These are phyloP conservation scores for Cryptophagus acutangulus DNA, from an alignment of 2,888 invertebrate species.

Conservation along the genomic window DNA sequence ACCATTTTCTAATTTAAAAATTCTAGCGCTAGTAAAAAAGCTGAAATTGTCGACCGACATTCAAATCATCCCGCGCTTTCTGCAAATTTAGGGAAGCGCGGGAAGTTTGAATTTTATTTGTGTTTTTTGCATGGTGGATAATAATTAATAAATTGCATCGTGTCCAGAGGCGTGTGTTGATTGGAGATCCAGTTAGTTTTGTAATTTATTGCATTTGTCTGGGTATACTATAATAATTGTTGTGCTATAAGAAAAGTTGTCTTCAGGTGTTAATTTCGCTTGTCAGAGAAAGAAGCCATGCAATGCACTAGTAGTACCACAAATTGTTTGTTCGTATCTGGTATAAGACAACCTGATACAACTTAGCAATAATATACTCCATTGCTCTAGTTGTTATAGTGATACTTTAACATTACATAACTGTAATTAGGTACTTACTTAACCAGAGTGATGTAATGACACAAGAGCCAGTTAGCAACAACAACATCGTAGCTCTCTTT, in stretches of 20 bases:
- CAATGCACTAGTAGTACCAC: slow-evolving; percentile 31
- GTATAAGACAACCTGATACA: slow-evolving; percentile 17
- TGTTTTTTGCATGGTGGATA: too few relatives aligned
- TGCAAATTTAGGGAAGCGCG: too few relatives aligned
- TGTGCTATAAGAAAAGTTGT: too few relatives aligned
- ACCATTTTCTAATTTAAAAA: too few relatives aligned
- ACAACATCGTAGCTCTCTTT: slow-evolving; percentile 20
- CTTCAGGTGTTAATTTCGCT: slow-evolving; percentile 31
- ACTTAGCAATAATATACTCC: slow-evolving; percentile 13
- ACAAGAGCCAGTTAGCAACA: slow-evolving; percentile 21
- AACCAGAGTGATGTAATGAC: slow-evolving; percentile 32
- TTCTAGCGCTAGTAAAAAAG: too few relatives aligned
- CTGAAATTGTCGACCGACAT: too few relatives aligned
- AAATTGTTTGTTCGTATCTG: slow-evolving; percentile 32
- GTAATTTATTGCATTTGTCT: too few relatives aligned
- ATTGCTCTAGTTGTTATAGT: slow-evolving; percentile 34
- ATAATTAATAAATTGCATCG: neutral
- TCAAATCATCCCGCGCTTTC: too few relatives aligned
- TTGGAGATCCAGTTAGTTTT: too few relatives aligned
- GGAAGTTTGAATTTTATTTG: too few relatives aligned
- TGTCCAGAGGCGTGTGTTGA: neutral
- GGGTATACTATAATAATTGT: too few relatives aligned
- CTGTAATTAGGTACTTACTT: slow-evolving; percentile 35
- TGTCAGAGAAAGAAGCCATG: slow-evolving; percentile 26
- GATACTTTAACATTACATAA: slow-evolving; percentile 33